Evolutionary conservation across 2,888 invertebrate genomes (phyloP).

Genomic region (Phalera bucephala): DNA sequence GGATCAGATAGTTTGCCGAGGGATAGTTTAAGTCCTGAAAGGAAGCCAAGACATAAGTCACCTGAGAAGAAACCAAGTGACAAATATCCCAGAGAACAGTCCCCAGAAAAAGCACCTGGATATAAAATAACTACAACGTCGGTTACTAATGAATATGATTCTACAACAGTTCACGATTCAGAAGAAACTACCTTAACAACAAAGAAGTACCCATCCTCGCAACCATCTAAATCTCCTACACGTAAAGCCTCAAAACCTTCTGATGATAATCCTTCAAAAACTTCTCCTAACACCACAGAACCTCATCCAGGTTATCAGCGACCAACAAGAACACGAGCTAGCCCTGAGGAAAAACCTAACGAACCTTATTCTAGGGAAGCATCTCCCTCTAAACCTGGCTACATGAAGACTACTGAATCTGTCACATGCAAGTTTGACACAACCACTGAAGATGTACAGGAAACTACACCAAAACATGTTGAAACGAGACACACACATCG

Average conservation of each 20-base stretch:
- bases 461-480: slow-evolving; percentile 4
- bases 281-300: slow-evolving; percentile 1
- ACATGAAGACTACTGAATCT: slow-evolving; percentile 18
- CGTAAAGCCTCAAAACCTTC: background rate
- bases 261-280: slow-evolving; percentile 2
- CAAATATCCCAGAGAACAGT: slow-evolving; percentile 6
- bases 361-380: slow-evolving; percentile 8
- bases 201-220: slow-evolving; percentile 1
- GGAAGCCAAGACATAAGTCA: slow-evolving; percentile 10
- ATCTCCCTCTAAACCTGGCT: slow-evolving; percentile 10
- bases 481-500: slow-evolving; percentile 5
- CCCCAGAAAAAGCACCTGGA: slow-evolving; percentile 15
- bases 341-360: slow-evolving; percentile 6
- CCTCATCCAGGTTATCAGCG: slow-evolving; percentile 2
- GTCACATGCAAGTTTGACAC: slow-evolving; percentile 15
- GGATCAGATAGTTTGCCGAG: slow-evolving; percentile 12
- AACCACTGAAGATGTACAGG: slow-evolving; percentile 10
- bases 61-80: slow-evolving; percentile 6
- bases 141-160: slow-evolving; percentile 22
- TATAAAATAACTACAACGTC: slow-evolving; percentile 25
- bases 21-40: slow-evolving; percentile 23
- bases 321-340: background rate
- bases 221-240: slow-evolving; percentile 9
- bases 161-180: slow-evolving; percentile 13
- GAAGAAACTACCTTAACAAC: slow-evolving; percentile 7